Evolutionary conservation across 1,140 invertebrate genomes (phyloP).

Genomic region (Prorops nasuta): DNA sequence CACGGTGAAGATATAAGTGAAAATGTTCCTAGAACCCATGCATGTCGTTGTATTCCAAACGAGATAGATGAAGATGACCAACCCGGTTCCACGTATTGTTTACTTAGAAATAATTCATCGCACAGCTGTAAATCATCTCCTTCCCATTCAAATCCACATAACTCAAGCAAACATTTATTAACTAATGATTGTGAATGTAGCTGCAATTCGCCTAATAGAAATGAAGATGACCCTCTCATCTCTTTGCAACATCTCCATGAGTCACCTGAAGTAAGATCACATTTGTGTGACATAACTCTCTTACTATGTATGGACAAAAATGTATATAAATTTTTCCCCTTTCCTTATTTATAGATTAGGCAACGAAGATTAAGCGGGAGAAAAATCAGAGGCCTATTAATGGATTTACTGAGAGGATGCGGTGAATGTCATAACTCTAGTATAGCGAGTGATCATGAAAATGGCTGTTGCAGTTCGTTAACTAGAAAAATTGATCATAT

Average conservation of each 20-base stretch:
- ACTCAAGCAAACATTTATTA: no score
- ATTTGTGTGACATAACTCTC: not conserved
- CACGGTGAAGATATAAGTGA: no score
- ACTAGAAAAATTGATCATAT: not conserved
- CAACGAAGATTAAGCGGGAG: constrained; percentile 40
- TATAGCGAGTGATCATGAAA: constrained; percentile 16
- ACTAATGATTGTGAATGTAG: no score
- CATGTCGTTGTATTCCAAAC: no score
- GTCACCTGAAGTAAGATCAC: constrained; percentile 29
- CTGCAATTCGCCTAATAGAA: constrained; percentile 4
- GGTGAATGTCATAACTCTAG: constrained; percentile 35
- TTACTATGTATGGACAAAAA: no score
- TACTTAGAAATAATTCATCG: not conserved
- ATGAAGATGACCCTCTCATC: constrained; percentile 29
- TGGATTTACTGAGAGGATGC: constrained; percentile 45
- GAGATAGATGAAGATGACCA: no score
- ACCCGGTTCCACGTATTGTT: no score
- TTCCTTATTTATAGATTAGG: constrained; percentile 19
- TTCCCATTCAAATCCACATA: no score
- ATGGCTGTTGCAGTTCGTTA: not conserved
- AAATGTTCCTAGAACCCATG: no score
- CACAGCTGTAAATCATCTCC: not conserved
- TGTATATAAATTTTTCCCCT: no score
- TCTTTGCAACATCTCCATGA: constrained; percentile 15
- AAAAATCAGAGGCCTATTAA: constrained; percentile 37